Base-by-base conservation (phyloP, 2,888 invertebrate species). In the Raillietiella orientalis region DNA sequence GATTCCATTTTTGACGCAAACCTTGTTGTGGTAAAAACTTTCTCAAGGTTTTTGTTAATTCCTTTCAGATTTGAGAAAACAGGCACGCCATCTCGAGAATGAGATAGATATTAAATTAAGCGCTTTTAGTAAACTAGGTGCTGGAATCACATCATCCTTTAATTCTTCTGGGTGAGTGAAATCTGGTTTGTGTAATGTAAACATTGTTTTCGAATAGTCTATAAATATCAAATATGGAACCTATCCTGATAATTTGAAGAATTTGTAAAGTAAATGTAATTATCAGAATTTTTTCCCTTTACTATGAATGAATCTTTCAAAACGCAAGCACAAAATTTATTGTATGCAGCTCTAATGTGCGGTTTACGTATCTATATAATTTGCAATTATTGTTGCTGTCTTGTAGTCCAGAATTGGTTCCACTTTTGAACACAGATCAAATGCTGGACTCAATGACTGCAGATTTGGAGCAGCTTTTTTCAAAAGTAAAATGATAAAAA, bases 61-160 rank as follows among this genome's bases (percentile, higher is more conserved):
- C 16, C 19, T 25, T 30, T 9, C 40, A 82, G 87, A 77, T 46
- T 49, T 87, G 28, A 58, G 87, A 27, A 82, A 79, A 45, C 75
- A 82, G 47, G 90, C 93, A 2, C 56, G 90, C 30, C 64, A 69
- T 31, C 49, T 90, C 26, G 93, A 93, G 49, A 90, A 87, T 55
- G 90, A 87, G 44, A 77, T 93, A 36, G 93, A 93, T 46, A 55
- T 77, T 8, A 93, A 93, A 47, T 52, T 93, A 33, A 79, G 90
- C 2, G 72, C 75, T 4, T 79, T 84, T 43, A 87, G 82, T 45
- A 93, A 93, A 53, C 56, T 90, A 19, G 79, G 79, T 12, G 66
- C 74, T 25, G 46, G 37, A 17, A 17, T 8, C n/a, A n/a, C n/a
- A n/a, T n/a, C n/a, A n/a, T n/a, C n/a, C n/a, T n/a, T n/a, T n/a